phyloP scores from a whole-genome alignment of 2,888 invertebrate genomes.

The Zhuqinia jingwanae region DNA sequence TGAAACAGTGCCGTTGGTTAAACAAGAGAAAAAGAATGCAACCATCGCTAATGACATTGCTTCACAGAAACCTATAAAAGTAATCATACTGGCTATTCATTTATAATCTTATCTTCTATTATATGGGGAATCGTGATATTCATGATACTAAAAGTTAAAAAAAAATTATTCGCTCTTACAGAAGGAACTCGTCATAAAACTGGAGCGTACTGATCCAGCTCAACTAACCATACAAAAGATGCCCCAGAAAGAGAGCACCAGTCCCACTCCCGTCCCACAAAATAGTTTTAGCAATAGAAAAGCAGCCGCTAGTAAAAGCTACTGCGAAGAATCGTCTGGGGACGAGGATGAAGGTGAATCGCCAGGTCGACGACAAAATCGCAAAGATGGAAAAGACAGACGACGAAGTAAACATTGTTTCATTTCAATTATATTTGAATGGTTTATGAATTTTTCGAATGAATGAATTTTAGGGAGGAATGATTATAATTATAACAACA shows the following conservation, averaged over 20 bases:
- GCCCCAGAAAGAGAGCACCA: constrained; percentile 47
- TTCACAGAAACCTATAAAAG: constrained; percentile 50
- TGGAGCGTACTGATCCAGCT: constrained; percentile 66
- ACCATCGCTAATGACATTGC: constrained; percentile 16
- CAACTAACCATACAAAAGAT: constrained; percentile 64
- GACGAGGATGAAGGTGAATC: constrained; percentile 64
- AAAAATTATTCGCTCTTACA: neutral
- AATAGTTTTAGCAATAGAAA: constrained; percentile 57
- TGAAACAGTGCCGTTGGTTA: constrained; percentile 56
- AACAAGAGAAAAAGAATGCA: constrained; percentile 52
- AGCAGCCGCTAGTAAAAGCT: constrained; percentile 60
- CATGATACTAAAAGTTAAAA: no score
- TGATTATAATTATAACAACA: no score
- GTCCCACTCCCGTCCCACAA: constrained; percentile 24
- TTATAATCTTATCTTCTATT: no score
- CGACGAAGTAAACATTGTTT: constrained; percentile 63
- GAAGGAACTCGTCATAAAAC: constrained; percentile 68
- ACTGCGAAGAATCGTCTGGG: constrained; percentile 70
- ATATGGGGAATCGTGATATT: no score
- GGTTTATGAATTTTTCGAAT: no score
- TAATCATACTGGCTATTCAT: no score
- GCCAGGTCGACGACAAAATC: constrained; percentile 26
- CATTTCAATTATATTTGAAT: neutral
- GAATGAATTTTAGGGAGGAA: no score
- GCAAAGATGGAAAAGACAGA: constrained; percentile 68